Evolutionary conservation across 2,888 invertebrate genomes (phyloP), one percentile per base, ranked within the genome.

Genomic region (Dynastes hyllus): DNA sequence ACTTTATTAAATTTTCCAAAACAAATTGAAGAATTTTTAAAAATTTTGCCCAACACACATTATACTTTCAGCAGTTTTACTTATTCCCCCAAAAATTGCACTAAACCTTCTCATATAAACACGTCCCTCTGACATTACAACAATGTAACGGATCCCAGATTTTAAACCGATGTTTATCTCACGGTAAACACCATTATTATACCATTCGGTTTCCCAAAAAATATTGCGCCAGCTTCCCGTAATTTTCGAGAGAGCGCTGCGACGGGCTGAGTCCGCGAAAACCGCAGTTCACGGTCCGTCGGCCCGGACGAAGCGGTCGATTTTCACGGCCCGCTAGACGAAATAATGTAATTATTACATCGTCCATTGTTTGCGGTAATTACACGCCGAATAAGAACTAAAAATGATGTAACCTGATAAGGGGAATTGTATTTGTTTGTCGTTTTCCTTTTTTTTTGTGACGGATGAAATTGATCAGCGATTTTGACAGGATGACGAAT

Each of bases 281-380:
- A 51, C 69, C 69, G 32, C 69, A 69, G 50, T 69, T 69, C 51
- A 69, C 27, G 69, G 69, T 22, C 69, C 69, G 51, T 11, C 50
- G 29, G 50, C 11, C 27, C 69, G 50, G 32, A 27, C 51, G 51
- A 69, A 69, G 50, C 51, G 27, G 50, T 22, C 27, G 16, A 69
- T 69, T 69, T 69, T 69, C 69, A 69, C 40, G 69, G 50, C 51
- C 29, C 9, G 29, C 69, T 69, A 69, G 51, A 51, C 27, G 51
- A 69, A 51, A 69, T 69, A 69, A 69, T 69, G 69, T 51, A 29
- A 69, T 69, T 69, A 51, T 69, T 69, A 51, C 29, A 22, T 69
- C 51, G 51, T 51, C 29, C 50, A 69, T 69, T 69, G 51, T 69
- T 51, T 51, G 29, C 51, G 51, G 51, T 69, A 29, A 51, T 55